These are phyloP conservation scores for Catharus ustulatus DNA, from an alignment of 2,797 vertebrate species.

Conservation along the genomic window DNA sequence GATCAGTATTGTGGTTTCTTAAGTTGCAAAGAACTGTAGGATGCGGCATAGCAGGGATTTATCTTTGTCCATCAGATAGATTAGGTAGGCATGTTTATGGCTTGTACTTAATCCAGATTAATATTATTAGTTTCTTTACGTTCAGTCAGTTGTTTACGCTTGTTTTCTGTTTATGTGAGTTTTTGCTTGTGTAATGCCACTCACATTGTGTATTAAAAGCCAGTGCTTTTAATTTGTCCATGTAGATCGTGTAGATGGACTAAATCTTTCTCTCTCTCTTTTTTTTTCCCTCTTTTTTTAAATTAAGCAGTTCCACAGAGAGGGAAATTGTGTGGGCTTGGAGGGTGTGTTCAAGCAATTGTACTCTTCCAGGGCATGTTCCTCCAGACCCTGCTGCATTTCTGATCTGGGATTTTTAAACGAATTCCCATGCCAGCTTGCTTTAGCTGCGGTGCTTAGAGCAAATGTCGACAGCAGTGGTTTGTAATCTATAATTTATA, in stretches of 20 bases:
- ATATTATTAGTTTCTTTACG: conserved; percentile 62
- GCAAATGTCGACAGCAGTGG: neutral
- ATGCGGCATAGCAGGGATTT: conserved; percentile 6
- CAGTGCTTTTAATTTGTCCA: neutral
- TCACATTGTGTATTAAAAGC: neutral
- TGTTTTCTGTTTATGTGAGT: conserved; percentile 16
- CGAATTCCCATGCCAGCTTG: neutral
- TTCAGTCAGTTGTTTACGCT: conserved; percentile 24
- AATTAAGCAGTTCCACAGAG: neutral
- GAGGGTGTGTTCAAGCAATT: neutral
- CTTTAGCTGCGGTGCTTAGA: neutral
- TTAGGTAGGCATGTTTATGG: conserved; percentile 53
- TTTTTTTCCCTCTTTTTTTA: neutral
- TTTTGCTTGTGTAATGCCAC: neutral
- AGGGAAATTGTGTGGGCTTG: neutral
- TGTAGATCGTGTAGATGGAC: neutral
- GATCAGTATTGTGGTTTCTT: neutral
- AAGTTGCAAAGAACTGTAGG: neutral
- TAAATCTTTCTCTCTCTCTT: neutral
- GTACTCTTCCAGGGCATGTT: neutral
- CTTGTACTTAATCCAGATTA: conserved; percentile 68
- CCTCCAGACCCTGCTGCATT: neutral
- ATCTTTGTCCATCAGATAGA: conserved; percentile 21
- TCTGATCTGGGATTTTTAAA: neutral
- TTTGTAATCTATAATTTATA: neutral